Base-by-base conservation (phyloP, 2,797 vertebrate species). In the Argyrosomus regius region DNA sequence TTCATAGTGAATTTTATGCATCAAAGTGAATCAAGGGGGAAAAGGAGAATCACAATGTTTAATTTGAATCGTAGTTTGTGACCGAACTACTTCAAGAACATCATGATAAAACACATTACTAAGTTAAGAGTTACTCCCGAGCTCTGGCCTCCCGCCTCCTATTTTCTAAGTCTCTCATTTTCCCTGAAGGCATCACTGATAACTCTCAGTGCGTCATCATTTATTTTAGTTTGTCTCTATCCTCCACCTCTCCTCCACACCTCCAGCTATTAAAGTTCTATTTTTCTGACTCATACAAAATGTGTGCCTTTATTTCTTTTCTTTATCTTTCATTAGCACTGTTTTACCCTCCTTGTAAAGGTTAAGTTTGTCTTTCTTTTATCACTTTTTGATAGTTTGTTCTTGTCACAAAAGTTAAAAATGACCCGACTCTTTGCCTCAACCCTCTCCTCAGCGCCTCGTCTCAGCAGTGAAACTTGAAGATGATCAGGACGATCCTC, bases 401-500 rank as follows among this genome's bases (percentile, higher is more conserved):
- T 54, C 22, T 39, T 12, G 14, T 62, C 62, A 20, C 52, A 65
- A 46, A 50, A 49, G 65, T 69, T 26, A 48, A 64, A 58, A 65
- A 49, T 22, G 22, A 26, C 22, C 45, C 39, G 1, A 5, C 4
- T 6, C 43, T 24, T 43, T 1, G 18, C 66, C 5, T 16, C 20
- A 4, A 0, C 13, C 20, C 22, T 7, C 9, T n/a, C 26, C 35
- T n/a, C 39, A 4, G 26, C 1, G 6, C 43, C 9, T 43, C 10
- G 3, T 43, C 70, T 94, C 87, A 95, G 88, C 93, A 96, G 85
- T 92, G 92, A 14, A 96, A 85, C 69, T 94, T 95, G 77, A 96
- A 96, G 75, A 96, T 65, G 74, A 94, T 88, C 63, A 96, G 73
- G 56, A 96, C 87, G 22, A 97, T 97, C 86, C 95, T 94, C 88